Base-by-base conservation (phyloP, 1,140 invertebrate species). In the Phymastichus coffea region DNA sequence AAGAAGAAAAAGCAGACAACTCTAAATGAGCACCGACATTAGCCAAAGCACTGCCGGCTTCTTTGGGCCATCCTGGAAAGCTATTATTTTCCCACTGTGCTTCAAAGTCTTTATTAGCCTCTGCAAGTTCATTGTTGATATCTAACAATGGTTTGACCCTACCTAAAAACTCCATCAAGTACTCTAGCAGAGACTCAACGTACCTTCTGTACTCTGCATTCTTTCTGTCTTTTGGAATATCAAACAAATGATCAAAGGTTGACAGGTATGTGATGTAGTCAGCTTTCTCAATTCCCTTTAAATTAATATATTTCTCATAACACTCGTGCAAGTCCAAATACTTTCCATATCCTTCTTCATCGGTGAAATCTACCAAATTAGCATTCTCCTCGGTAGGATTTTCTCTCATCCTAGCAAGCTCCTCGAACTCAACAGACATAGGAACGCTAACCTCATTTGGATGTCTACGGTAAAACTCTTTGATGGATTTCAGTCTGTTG, bases 301-400 rank as follows among this genome's bases (percentile, higher is more conserved):
- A 81, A 76, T 99, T 99, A 4, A 99, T 88, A 72, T 92, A 99
- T 70, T 92, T 94, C 69, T 95, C 93, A 79, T 95, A 98, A 72
- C 94, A 94, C 77, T 96, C 91, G 77, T 99, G 95, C n/a, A 99
- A 83, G 83, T 99, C 98, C 23, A 99, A 83, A 80, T 97, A 99
- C 77, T 96, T 96, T 14, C 98, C 98, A 83, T 98, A 99, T 12
- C 97, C 97, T 82, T 99, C 98, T 81, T 99, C 98, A 80, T 99
- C 98, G n/a, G 94, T 95, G 72, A 99, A 99, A 66, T 98, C 94
- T 3, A 97, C 93, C 64, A 97, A 84, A 75, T 91, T 88, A 82
- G 73, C 67, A 66, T 80, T 63, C 78, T 94, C 92, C 73, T 95
- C 93, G 4, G 87, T 85, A 22, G 89, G 90, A 79, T 91, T 94